Conservation (phyloP, 2,113 vertebrate species). For the Ictalurus furcatus region DNA sequence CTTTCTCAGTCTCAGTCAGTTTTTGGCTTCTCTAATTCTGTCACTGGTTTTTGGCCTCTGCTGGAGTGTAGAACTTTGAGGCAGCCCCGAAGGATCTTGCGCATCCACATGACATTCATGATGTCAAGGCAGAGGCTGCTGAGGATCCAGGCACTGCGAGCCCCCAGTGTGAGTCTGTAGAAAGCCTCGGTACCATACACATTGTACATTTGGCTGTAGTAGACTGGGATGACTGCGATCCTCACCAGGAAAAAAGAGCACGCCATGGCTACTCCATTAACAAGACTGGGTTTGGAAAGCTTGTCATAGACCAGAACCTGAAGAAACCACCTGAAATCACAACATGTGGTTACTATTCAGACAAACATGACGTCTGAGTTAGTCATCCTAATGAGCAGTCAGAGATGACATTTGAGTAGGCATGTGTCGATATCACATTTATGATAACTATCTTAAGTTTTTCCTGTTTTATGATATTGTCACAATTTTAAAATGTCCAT, state of each 20-base stretch:
- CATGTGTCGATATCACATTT: not conserved
- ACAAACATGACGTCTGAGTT: not conserved
- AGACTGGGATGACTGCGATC: constrained; percentile 78
- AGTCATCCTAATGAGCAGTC: not conserved
- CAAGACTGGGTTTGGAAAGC: constrained; percentile 77
- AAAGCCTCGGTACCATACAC: constrained; percentile 80
- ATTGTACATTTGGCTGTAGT: constrained; percentile 73
- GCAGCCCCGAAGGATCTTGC: constrained; percentile 83
- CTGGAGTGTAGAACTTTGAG: constrained; percentile 77
- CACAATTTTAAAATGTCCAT: not conserved
- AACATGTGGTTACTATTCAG: constrained; percentile 3
- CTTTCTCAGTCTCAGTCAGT: constrained; percentile 25
- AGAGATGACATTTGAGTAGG: not conserved
- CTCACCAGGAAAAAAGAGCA: constrained; percentile 81
- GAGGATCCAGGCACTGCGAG: constrained; percentile 75
- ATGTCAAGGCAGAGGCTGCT: constrained; percentile 78
- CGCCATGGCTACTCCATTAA: constrained; percentile 85
- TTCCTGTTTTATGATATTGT: no score
- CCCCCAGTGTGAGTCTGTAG: constrained; percentile 67
- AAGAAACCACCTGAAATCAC: constrained; percentile 83
- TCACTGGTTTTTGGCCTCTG: constrained; percentile 49
- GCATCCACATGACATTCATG: constrained; percentile 90
- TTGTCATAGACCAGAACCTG: constrained; percentile 81
- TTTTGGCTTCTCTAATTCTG: constrained; percentile 14
- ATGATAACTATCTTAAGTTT: not conserved